These are phyloP conservation scores for Microcaecilia unicolor DNA, from an alignment of 2,797 vertebrate species.

Conservation along the genomic window DNA sequence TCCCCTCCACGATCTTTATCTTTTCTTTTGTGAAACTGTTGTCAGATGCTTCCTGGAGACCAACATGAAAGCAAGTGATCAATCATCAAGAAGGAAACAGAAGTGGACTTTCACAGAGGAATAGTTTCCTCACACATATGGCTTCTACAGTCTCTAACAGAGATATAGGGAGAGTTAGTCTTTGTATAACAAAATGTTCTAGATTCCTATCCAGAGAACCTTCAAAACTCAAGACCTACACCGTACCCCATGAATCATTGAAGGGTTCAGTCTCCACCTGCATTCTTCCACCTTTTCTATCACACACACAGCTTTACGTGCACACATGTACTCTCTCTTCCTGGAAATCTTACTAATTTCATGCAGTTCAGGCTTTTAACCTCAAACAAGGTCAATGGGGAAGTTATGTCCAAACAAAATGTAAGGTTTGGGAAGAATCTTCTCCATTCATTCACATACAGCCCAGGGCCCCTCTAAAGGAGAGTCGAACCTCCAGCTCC, in stretches of 20 bases:
- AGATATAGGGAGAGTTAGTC: too few relatives aligned
- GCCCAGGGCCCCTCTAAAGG: too few relatives aligned
- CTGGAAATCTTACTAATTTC: too few relatives aligned
- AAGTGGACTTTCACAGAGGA: not conserved
- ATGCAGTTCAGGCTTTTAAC: too few relatives aligned
- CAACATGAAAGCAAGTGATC: not conserved
- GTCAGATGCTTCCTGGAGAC: constrained; percentile 68
- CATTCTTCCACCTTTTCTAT: constrained; percentile 7
- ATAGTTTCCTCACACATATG: not conserved
- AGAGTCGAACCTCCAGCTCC: not conserved
- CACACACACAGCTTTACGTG: too few relatives aligned
- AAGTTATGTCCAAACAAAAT: too few relatives aligned
- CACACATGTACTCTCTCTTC: too few relatives aligned
- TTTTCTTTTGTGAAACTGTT: constrained; percentile 91
- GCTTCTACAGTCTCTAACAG: too few relatives aligned
- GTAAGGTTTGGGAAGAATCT: too few relatives aligned
- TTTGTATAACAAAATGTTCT: constrained; percentile 1
- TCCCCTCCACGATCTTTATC: constrained; percentile 94
- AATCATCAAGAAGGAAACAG: not conserved
- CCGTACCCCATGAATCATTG: rapidly evolving
- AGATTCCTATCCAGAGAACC: not conserved
- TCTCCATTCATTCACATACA: too few relatives aligned
- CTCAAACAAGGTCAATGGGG: too few relatives aligned
- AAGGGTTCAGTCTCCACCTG: not conserved
- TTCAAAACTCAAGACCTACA: not conserved